Conservation (phyloP, 1,140 invertebrate species). For the Drosophila watanabei region DNA sequence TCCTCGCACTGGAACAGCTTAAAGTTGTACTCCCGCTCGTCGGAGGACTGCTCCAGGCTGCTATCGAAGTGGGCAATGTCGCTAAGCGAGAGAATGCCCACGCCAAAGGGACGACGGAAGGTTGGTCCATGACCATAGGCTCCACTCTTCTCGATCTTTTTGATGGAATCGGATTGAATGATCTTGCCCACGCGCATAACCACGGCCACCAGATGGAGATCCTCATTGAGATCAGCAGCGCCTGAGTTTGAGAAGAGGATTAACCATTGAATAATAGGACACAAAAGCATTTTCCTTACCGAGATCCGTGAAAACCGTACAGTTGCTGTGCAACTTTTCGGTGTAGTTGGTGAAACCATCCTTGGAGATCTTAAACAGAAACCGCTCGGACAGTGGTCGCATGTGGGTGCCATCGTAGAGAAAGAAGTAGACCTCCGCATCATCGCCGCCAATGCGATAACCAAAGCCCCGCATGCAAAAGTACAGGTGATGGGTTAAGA, state of each 20-base stretch:
- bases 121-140: slow-evolving; percentile 82
- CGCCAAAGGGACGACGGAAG: slow-evolving; percentile 92
- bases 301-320: slow-evolving; percentile 93
- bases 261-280: too few relatives aligned
- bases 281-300: slow-evolving; percentile 56
- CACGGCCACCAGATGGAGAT: slow-evolving; percentile 94
- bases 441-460: slow-evolving; percentile 93
- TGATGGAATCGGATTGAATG: slow-evolving; percentile 91
- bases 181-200: slow-evolving; percentile 95
- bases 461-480: slow-evolving; percentile 96
- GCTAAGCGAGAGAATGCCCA: slow-evolving; percentile 91
- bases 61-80: slow-evolving; percentile 88
- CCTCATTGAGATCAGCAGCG: slow-evolving; percentile 92
- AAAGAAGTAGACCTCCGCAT: slow-evolving; percentile 95
- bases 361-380: slow-evolving; percentile 94
- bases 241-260: slow-evolving; percentile 84
- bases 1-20: slow-evolving; percentile 94
- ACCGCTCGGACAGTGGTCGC: slow-evolving; percentile 93
- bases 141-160: slow-evolving; percentile 87
- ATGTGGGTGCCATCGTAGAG: slow-evolving; percentile 92
- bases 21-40: slow-evolving; percentile 91
- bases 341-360: slow-evolving; percentile 96
- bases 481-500: slow-evolving; percentile 93
- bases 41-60: slow-evolving; percentile 86
- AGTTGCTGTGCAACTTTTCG: slow-evolving; percentile 94